A percentile compares a stretch with the other conserved stretches of the same genome.
Conservation (phyloP, 2,888 invertebrate genomes). For the Ditula angustiorana region DNA sequence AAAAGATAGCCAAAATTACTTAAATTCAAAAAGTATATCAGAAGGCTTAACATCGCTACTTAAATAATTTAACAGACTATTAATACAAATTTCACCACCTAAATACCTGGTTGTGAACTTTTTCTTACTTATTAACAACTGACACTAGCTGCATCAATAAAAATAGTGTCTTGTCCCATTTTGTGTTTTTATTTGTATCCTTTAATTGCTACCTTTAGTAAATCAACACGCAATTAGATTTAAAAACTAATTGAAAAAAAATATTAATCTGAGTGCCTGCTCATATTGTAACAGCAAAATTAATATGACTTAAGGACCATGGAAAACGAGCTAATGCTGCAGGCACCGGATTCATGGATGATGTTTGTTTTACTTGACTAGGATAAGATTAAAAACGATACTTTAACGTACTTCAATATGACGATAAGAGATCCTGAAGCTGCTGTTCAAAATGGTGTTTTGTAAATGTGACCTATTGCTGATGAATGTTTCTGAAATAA, state of each 20-base stretch:
- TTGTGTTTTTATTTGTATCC: conserved; percentile 49
- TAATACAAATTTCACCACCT: conserved; percentile 52
- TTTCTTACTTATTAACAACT: conserved; percentile 18
- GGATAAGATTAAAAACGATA: background rate
- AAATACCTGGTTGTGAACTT: conserved; percentile 74
- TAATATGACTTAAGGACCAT: no score
- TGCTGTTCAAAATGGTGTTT: conserved; percentile 48
- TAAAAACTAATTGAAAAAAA: no score
- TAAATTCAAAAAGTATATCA: background rate
- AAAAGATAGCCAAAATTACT: background rate
- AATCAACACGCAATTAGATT: background rate
- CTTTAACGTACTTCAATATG: no score
- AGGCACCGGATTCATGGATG: background rate
- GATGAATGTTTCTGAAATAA: conserved; percentile 61
- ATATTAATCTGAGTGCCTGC: conserved; percentile 5
- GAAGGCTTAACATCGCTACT: background rate
- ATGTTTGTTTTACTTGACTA: background rate
- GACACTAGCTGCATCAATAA: conserved; percentile 23
- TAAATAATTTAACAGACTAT: background rate
- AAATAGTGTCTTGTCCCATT: conserved; percentile 75
- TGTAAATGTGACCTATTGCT: conserved; percentile 50
- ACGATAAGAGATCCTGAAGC: background rate
- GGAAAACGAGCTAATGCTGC: no score
- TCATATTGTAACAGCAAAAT: background rate
- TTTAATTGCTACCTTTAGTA: conserved; percentile 27